These are phyloP conservation scores for Beris chalybata DNA, from an alignment of 2,888 invertebrate species.

Conservation along the genomic window DNA sequence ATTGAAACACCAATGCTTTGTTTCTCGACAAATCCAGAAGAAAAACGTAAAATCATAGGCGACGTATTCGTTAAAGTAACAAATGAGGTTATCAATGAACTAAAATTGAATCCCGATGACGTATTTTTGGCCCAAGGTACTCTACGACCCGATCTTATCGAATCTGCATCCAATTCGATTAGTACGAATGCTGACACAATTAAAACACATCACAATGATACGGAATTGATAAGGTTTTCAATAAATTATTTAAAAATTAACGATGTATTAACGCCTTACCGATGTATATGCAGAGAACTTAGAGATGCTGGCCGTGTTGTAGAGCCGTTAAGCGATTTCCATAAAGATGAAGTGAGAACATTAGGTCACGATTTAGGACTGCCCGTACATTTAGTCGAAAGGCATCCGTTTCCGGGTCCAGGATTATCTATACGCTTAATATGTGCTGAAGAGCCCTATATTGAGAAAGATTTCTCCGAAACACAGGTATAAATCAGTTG, in stretches of 20 bases:
- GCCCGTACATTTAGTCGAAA: conserved; percentile 80
- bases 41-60: conserved; percentile 97
- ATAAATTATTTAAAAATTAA: conserved; percentile 9
- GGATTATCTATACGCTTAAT: conserved; percentile 95
- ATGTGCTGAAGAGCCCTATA: conserved; percentile 93
- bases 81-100: conserved; percentile 83
- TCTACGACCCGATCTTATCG: conserved; percentile 95
- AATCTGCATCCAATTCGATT: conserved; percentile 87
- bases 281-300: conserved; percentile 59
- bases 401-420: conserved; percentile 99
- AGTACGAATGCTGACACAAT: conserved; percentile 92
- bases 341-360: conserved; percentile 94
- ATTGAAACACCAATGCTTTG: conserved; percentile 79
- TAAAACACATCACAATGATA: conserved; percentile 99
- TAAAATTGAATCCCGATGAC: conserved; percentile 88
- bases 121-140: conserved; percentile 95
- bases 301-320: conserved; percentile 82
- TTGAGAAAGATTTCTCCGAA: conserved; percentile 93
- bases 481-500: conserved; percentile 67
- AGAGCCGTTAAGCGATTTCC: conserved; percentile 98
- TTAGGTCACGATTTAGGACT: conserved; percentile 90
- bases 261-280: background rate
- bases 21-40: conserved; percentile 89
- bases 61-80: conserved; percentile 97
- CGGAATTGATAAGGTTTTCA: conserved; percentile 79